Evolutionary conservation across 2,888 invertebrate species (phyloP), one percentile per base, ranked within the genome.

Genomic region (Pyralis farinalis): DNA sequence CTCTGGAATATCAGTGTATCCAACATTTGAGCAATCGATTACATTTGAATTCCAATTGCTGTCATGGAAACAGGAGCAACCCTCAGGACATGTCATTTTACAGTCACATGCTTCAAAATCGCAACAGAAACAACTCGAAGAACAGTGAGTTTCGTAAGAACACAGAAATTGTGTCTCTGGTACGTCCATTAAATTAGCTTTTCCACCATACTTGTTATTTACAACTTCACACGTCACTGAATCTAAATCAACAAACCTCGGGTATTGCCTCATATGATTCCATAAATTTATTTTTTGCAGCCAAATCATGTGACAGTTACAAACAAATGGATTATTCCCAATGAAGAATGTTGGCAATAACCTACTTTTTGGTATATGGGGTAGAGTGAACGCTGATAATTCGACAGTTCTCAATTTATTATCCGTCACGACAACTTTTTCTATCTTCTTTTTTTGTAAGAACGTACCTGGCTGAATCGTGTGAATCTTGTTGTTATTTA

Each of bases 301-400:
- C 96, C 96, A 97, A 78, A 95, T 95, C 94, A 96, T 94, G 47
- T 93, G 93, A 85, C 96, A 96, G 81, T 96, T 94, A 79, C 96
- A 97, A 51, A 93, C 90, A 75, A 96, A 94, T 37, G 96, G 96
- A 91, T 96, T 96, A 62, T 93, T 93, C 35, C 94, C 94, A 62
- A 96, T 92, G 69, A 93, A 94, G 78, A 96, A 94, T 71, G 94
- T 92, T 33, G 95, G 95, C 63, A 94, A 77, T 62, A 93, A 91
- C 72, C 87, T 91, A 60, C 92, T 91, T 62, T 91, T 91, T 21
- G 92, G 91, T 43, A 94, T 91, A 51, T 91, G 91, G 58, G 92
- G 91, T 62, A 95, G 69, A 61, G 92, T 92, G 56, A 96, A 90
- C 31, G 95, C 94, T 29, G 93, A 91, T 53, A 94, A 87, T 62